Conservation (phyloP, 2,113 vertebrate species). For the Mormyrus iriodes region DNA sequence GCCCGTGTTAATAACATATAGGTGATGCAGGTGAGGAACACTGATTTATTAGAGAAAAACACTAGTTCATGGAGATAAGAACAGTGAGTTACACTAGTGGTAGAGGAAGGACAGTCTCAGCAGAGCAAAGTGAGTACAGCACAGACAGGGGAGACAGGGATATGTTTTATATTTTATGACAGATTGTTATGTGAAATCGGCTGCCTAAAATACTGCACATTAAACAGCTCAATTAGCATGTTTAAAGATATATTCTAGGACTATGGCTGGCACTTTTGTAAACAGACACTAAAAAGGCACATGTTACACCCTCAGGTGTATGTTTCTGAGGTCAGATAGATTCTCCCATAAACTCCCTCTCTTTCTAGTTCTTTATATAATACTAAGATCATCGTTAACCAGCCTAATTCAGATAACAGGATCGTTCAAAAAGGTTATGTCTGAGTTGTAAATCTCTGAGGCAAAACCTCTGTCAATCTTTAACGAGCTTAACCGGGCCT, state of each 20-base stretch:
- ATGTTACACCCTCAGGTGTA: slow-evolving; percentile 50
- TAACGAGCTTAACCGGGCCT: not conserved
- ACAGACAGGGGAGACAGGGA: not conserved
- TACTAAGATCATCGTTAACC: not conserved
- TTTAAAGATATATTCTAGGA: slow-evolving; percentile 54
- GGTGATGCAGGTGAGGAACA: not conserved
- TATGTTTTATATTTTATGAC: not conserved
- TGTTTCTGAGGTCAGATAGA: not conserved
- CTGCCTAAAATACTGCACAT: not conserved
- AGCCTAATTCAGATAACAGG: not conserved
- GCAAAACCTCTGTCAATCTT: not conserved
- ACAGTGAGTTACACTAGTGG: not conserved
- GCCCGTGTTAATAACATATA: not conserved
- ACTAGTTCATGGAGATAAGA: not conserved
- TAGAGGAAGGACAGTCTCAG: not conserved
- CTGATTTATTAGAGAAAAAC: not conserved
- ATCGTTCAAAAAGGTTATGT: slow-evolving; percentile 34
- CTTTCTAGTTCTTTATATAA: not conserved
- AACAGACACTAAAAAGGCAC: slow-evolving; percentile 56
- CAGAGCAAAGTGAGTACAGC: not conserved
- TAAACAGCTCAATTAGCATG: slow-evolving; percentile 18
- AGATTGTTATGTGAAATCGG: not conserved
- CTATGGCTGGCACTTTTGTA: slow-evolving; percentile 37
- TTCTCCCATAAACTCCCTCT: not conserved
- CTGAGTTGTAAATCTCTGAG: not conserved